These are phyloP conservation scores for Agrochola lychnidis DNA, from an alignment of 2,888 invertebrate species.

Conservation along the genomic window DNA sequence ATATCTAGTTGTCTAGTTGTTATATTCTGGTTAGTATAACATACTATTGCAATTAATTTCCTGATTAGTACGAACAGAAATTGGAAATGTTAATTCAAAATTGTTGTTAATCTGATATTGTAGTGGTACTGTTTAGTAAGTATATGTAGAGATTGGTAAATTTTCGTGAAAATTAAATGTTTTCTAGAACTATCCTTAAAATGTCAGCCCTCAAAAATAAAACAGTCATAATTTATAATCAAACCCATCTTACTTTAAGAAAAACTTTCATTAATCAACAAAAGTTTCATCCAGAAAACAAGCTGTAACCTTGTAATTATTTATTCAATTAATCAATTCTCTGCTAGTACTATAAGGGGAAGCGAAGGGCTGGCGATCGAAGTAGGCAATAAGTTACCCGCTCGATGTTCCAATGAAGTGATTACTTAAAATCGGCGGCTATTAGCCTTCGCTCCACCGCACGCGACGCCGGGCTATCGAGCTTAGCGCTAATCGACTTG, in stretches of 20 bases:
- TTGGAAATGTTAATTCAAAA: constrained; percentile 16
- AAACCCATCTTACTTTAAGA: neutral
- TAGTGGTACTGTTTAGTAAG: neutral
- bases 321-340: constrained; percentile 63
- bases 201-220: no score
- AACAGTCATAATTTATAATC: no score
- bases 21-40: constrained; percentile 4
- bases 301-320: constrained; percentile 34
- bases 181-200: no score
- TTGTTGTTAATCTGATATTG: neutral
- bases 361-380: constrained; percentile 72
- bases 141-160: no score
- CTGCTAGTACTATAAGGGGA: constrained; percentile 61
- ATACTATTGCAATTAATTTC: constrained; percentile 26
- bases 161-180: no score
- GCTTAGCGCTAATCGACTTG: constrained; percentile 54
- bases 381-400: constrained; percentile 81
- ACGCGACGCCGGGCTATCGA: constrained; percentile 42
- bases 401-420: constrained; percentile 78
- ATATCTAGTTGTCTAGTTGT: neutral
- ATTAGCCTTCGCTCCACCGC: constrained; percentile 62
- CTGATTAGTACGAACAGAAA: constrained; percentile 15
- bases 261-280: constrained; percentile 25
- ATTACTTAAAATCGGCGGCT: constrained; percentile 82
- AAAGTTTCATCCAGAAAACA: constrained; percentile 23